phyloP scores from a whole-genome alignment of 2,888 invertebrate species.

The Brenthis hecate region DNA sequence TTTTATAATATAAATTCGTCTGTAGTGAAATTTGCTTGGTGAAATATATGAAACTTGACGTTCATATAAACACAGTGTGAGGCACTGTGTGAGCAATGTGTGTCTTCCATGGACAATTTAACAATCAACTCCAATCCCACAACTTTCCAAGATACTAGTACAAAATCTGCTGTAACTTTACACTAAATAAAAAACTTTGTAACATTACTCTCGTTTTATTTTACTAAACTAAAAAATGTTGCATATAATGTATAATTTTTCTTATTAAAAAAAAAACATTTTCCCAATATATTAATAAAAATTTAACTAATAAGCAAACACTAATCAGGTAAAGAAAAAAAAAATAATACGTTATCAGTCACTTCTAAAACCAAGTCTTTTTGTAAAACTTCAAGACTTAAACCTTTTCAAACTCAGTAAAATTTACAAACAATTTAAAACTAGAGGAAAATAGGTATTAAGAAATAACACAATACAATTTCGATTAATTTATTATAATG shows the following conservation, averaged over 20 bases:
- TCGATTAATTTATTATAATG: constrained; percentile 82
- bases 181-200: constrained; percentile 15
- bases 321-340: neutral
- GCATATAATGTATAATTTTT: no score
- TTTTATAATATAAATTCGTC: neutral
- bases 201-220: constrained; percentile 11
- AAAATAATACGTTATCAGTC: no score
- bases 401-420: no score
- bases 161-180: constrained; percentile 15
- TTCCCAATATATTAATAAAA: no score
- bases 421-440: no score
- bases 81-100: neutral
- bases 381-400: no score
- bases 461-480: constrained; percentile 59
- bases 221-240: neutral
- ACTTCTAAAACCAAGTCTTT: no score
- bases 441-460: neutral
- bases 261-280: neutral
- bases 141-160: constrained; percentile 9
- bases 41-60: neutral
- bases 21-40: neutral
- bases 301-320: no score
- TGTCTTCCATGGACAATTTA: constrained; percentile 18
- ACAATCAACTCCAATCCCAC: neutral
- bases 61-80: neutral